A percentile compares a stretch with the other conserved stretches of the same genome.
Evolutionary conservation across 1,140 invertebrate species (phyloP).

Genomic region (Drosophila bifasciata): DNA sequence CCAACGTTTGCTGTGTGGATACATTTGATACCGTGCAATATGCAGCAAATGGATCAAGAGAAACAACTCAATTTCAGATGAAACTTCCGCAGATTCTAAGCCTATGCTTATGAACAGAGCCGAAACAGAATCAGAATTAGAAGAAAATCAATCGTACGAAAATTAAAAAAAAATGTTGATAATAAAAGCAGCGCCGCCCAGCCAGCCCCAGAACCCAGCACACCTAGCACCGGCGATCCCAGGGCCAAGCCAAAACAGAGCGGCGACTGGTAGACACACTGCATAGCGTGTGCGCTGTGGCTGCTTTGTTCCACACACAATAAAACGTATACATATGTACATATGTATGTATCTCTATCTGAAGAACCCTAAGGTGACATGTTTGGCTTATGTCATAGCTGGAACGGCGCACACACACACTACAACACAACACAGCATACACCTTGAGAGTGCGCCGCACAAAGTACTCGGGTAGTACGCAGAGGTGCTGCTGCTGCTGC

Average conservation of each 20-base stretch:
- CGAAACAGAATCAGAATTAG: slow-evolving; percentile 1
- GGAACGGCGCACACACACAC: neutral
- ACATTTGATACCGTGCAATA: too few species aligned
- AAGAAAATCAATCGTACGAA: slow-evolving; percentile 21
- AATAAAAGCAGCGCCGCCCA: slow-evolving; percentile 15
- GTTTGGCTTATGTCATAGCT: slow-evolving; percentile 43
- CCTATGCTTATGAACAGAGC: slow-evolving; percentile 11
- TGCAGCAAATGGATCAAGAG: too few species aligned
- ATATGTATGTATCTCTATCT: slow-evolving; percentile 22
- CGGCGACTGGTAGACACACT: neutral
- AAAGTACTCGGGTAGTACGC: slow-evolving; percentile 15
- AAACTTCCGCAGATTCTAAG: too few species aligned
- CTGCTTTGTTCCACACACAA: slow-evolving; percentile 27
- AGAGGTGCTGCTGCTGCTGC: neutral
- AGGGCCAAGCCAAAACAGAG: slow-evolving; percentile 23
- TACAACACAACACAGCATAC: slow-evolving; percentile 22
- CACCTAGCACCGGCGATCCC: neutral
- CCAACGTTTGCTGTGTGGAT: neutral
- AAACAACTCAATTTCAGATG: too few species aligned
- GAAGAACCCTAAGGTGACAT: slow-evolving; percentile 39
- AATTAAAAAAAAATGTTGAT: slow-evolving; percentile 51
- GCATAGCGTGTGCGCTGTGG: slow-evolving; percentile 17
- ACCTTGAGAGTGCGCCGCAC: slow-evolving; percentile 38
- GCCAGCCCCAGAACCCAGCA: too few species aligned
- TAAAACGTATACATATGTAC: slow-evolving; percentile 9